These are phyloP conservation scores for Watsonalla cultraria DNA, from an alignment of 2,888 invertebrate genomes.

Conservation along the genomic window DNA sequence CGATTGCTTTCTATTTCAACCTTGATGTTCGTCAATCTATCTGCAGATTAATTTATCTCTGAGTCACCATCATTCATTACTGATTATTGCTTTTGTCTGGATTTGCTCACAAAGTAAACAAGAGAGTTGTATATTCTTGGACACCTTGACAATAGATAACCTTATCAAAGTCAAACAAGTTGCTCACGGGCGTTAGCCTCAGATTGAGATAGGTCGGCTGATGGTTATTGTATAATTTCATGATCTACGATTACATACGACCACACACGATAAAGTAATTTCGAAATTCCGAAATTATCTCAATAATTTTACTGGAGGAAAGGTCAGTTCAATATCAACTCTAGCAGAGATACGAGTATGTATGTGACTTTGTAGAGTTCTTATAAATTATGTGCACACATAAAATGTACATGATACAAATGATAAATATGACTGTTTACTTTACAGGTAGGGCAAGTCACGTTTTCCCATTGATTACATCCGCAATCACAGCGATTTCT, in stretches of 20 bases:
- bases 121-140: background rate
- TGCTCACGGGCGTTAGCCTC: constrained; percentile 8
- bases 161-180: constrained; percentile 18
- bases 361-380: background rate
- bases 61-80: background rate
- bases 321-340: background rate
- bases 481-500: background rate
- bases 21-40: background rate
- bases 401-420: background rate
- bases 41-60: background rate
- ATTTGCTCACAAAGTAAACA: background rate
- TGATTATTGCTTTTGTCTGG: background rate
- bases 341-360: background rate
- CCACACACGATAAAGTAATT: too few species aligned
- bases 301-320: background rate
- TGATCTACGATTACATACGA: too few species aligned
- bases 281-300: too few species aligned
- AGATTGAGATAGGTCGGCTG: constrained; percentile 26
- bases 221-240: background rate
- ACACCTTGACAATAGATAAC: constrained; percentile 13
- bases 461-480: constrained; percentile 4
- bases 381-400: background rate
- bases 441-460: constrained; percentile 3
- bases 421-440: background rate
- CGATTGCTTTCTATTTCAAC: background rate